Base-by-base conservation (phyloP, 2,113 vertebrate species). In the Lipotes vexillifer region DNA sequence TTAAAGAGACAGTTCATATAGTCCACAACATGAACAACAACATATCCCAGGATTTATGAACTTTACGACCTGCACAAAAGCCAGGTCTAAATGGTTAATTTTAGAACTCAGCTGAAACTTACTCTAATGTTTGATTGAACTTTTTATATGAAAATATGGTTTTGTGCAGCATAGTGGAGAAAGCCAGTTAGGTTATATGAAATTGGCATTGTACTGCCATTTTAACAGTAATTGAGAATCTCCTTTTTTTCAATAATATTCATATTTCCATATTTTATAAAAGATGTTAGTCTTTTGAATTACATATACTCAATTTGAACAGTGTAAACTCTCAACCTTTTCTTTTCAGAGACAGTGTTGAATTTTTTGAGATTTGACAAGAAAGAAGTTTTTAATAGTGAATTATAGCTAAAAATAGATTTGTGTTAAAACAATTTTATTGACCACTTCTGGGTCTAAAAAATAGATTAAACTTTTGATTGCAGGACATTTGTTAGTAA, bases 401-500 rank as follows among this genome's bases (percentile, higher is more conserved):
- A 97, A 94, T 93, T 96, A 81, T 93, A 86, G 14, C 82, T 83
- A 59, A 95, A 96, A 69, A 97, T 11, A 88, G 55, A 86, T 68
- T 94, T 93, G 52, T 77, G 41, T 97, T 95, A 52, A 98, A 98
- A 96, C 75, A 97, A 98, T 83, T 63, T 87, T 83, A 93, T 52
- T 97, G 83, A 82, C 88, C 93, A 96, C 77, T 71, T 98, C 38
- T 92, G 68, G 90, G 38, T 93, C 78, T 88, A 46, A 10, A 44
- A 13, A 93, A 83, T 81, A 95, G 94, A 94, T 90, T 95, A 96
- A 97, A 66, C 38, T 91, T 97, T 97, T 94, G 98, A 98, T 95
- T 97, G 97, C 66, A 94, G 94, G 97, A 66, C 94, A 86, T 97
- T 98, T 98, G 93, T 96, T 97, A 96, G 96, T 85, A 96, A 90